Base-by-base conservation (phyloP, 2,797 vertebrate genomes). In the Lacerta agilis region DNA sequence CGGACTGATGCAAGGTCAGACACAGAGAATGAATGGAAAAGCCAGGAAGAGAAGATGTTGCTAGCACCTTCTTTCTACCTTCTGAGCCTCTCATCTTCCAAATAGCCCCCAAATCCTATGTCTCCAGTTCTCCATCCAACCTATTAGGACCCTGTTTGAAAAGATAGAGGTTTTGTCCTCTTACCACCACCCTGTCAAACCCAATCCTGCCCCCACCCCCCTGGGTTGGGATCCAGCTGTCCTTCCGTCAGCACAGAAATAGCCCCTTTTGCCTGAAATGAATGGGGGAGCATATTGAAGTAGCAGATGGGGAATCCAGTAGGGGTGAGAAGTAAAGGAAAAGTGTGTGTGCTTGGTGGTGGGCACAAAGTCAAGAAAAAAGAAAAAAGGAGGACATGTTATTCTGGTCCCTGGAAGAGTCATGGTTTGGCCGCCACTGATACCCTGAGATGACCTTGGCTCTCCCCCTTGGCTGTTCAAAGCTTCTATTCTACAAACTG, bases 391-490 rank as follows among this genome's bases (percentile, higher is more conserved):
- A 80, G 77, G 43, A 67, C 25, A 55, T 38, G 2, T 38, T 66
- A 49, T 85, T 75, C 82, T 49, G 55, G n/a, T 79, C 38, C 79
- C 55, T 85, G 64, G 69, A 79, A 79, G 77, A 84, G 69, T 72
- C 38, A 45, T 20, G 25, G 43, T 33, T 89, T 89, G 79, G 83
- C 71, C 2, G 33, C n/a, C 33, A 81, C n/a, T 3, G 18, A 64
- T 73, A 81, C 71, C 83, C 58, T 80, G 69, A 43, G 58, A 81
- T 85, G 83, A 86, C 88, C 41, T 82, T 89, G 61, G 25, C 23
- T 49, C 71, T 38, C 67, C 82, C 72, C 61, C 36, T 89, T 69
- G 45, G 88, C 61, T 55, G 33, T 77, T 88, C 87, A 85, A 71
- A 73, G 49, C 55, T 80, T 79, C 71, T 20, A 0, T n/a, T 81